phyloP scores from a whole-genome alignment of 2,113 vertebrate species.

The Herpailurus yagouaroundi region DNA sequence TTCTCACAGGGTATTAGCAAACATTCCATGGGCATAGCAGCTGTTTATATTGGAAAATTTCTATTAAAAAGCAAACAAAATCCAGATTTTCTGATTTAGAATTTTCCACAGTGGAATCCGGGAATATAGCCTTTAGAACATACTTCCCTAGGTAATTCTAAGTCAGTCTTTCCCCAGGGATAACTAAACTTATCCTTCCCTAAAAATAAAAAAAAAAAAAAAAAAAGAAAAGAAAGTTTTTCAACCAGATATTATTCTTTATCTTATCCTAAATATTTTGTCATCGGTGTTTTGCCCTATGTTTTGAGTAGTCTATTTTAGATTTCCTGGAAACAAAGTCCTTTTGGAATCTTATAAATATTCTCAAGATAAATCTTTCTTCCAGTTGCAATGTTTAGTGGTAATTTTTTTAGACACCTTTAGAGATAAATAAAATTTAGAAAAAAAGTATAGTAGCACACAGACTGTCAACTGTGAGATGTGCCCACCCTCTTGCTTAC shows the following conservation, averaged over 20 bases:
- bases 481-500: background rate
- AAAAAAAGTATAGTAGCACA: background rate
- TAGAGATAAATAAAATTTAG: background rate
- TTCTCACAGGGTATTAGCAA: background rate
- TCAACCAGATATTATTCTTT: background rate
- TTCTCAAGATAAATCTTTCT: constrained; percentile 37
- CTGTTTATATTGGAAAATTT: background rate
- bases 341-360: background rate
- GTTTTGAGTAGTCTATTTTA: background rate
- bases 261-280: background rate
- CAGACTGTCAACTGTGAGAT: background rate
- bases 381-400: background rate
- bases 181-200: background rate
- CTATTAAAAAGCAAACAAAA: background rate
- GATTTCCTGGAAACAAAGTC: background rate
- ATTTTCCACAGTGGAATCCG: background rate
- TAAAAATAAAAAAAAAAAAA: background rate
- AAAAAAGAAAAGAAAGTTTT: background rate
- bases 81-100: background rate
- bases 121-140: background rate
- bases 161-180: background rate
- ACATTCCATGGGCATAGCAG: background rate
- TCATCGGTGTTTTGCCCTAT: background rate
- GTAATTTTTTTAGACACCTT: background rate
- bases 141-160: background rate